These are phyloP conservation scores for Pristionchus maxplancki DNA, from an alignment of 2,888 invertebrate genomes.

Conservation along the genomic window DNA sequence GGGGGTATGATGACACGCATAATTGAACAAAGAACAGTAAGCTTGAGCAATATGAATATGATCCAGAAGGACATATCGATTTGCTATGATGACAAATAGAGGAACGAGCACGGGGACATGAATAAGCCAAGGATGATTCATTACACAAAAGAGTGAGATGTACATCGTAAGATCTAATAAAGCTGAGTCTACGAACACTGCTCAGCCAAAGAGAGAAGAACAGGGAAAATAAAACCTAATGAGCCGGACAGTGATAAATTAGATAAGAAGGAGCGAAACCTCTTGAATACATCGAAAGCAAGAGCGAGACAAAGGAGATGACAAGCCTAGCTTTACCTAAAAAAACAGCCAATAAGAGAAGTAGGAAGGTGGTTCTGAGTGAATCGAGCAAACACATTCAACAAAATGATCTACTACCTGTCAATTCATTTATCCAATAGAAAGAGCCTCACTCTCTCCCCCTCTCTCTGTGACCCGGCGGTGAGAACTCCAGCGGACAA, in stretches of 20 bases:
- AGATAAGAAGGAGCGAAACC: background rate
- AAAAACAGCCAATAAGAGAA: background rate
- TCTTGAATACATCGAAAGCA: background rate
- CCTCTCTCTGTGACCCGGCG: slow-evolving; percentile 25
- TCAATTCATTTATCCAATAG: background rate
- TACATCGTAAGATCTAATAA: background rate
- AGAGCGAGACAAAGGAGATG: background rate
- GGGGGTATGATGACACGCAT: too few relatives aligned
- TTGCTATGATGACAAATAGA: background rate
- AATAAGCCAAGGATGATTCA: slow-evolving; percentile 4
- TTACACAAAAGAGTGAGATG: background rate
- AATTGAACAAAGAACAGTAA: too few relatives aligned
- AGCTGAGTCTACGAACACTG: background rate
- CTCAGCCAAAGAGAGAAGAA: too few relatives aligned
- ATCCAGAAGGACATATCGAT: too few relatives aligned
- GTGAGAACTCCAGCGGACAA: slow-evolving; percentile 35
- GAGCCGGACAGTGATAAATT: too few relatives aligned
- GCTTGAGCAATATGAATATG: too few relatives aligned
- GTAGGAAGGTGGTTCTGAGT: background rate
- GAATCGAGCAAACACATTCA: background rate
- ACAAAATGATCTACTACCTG: background rate
- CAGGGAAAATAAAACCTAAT: too few relatives aligned
- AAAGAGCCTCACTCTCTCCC: background rate
- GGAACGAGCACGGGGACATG: background rate
- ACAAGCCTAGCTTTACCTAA: background rate